phyloP scores from a whole-genome alignment of 53 echinoderm and acorn worm genomes.

The Holothuria scabra region DNA sequence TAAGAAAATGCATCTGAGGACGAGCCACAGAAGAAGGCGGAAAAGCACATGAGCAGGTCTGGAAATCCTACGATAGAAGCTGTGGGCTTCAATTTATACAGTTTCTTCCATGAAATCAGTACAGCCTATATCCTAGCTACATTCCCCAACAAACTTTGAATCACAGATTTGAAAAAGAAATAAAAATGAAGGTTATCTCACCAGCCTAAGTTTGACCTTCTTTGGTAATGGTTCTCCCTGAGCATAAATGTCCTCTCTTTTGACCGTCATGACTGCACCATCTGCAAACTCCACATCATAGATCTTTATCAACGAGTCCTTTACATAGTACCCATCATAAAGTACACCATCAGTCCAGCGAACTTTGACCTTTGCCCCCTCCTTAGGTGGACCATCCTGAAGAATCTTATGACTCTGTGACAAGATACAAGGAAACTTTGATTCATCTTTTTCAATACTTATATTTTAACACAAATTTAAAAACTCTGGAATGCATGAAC shows the following conservation, averaged over 20 bases:
- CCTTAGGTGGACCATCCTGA: constrained; percentile 68
- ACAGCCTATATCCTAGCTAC: too few species aligned
- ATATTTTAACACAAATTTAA: too few species aligned
- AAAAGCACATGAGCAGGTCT: too few species aligned
- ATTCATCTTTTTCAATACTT: background rate
- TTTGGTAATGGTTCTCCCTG: constrained; percentile 90
- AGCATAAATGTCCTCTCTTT: constrained; percentile 87
- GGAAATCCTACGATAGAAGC: too few species aligned
- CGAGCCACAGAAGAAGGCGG: too few species aligned
- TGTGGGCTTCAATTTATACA: too few species aligned
- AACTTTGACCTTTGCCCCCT: constrained; percentile 76
- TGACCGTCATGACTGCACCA: constrained; percentile 74
- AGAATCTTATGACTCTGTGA: constrained; percentile 79
- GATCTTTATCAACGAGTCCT: constrained; percentile 74
- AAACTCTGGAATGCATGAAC: too few species aligned
- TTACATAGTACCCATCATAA: constrained; percentile 76
- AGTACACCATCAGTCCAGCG: constrained; percentile 85
- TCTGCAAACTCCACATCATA: constrained; percentile 90
- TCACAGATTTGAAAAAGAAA: too few species aligned
- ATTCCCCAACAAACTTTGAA: too few species aligned
- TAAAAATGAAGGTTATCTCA: constrained; percentile 39
- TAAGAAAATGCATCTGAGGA: too few species aligned
- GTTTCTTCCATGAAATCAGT: too few species aligned
- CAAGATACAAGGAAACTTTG: background rate
- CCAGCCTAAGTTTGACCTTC: constrained; percentile 85